Evolutionary conservation across 2,888 invertebrate genomes (phyloP), one percentile per base, ranked within the genome.

Genomic region (Coelogynopora nodosa): DNA sequence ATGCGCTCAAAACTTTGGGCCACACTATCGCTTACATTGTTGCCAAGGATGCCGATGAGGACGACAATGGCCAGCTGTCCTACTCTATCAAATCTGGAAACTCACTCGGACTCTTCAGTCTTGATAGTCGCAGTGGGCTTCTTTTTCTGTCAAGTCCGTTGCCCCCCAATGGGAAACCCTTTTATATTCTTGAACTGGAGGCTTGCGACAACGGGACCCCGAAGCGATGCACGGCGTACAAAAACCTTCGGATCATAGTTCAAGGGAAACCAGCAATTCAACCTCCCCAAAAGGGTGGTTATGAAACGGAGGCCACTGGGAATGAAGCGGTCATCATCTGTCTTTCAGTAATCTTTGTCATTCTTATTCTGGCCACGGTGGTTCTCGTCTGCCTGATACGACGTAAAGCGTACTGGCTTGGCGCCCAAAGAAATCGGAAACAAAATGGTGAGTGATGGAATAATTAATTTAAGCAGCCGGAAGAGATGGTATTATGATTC

Each of bases 121-220:
- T 85, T 0, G 85, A 85, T 23, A 27, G 67, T n/a, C n/a, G 31
- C 0, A 85, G 67, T 85, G 85, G 85, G n/a, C 30, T 85, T 0
- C 23, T 85, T 18, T 85, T 85, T 1, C 28, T 85, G 10, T 27
- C 67, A 26, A 74, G 31, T 27, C 74, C 67, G 2, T 30, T 85
- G 1, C 85, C 67, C 2, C 23, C 28, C n/a, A 67, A 85, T n/a
- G 27, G 28, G 0, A 67, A 85, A 30, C 1, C 67, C 5, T 67
- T 67, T 26, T 85, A 85, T 28, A 26, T 67, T 2, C 26, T 85
- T 18, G 28, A 67, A 10, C 23, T 85, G 1, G 74, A 67, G 10
- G 85, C 85, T 30, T 85, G 85, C 26, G 85, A 85, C 67, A 67
- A 67, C 67, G 85, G 85, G 1, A 85, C 26, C 28, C 85, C 85